These are phyloP conservation scores for Drosophila kanekoi DNA, from an alignment of 2,888 invertebrate genomes.

Conservation along the genomic window DNA sequence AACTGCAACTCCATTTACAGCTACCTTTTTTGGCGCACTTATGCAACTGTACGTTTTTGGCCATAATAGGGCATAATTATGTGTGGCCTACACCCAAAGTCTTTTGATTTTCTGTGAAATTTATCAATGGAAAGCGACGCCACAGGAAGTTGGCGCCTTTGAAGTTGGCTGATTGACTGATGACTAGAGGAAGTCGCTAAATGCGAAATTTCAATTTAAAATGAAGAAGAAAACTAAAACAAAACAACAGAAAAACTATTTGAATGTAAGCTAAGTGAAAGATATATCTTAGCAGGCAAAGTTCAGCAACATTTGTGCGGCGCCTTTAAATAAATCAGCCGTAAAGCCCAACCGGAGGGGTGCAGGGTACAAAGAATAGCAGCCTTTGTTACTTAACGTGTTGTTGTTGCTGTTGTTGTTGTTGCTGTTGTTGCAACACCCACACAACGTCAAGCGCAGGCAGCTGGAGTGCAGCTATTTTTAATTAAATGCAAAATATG, in stretches of 20 bases:
- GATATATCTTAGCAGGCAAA: constrained; percentile 58
- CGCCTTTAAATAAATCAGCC: constrained; percentile 76
- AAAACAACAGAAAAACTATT: background rate
- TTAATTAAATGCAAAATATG: constrained; percentile 72
- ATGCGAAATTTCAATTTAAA: constrained; percentile 53
- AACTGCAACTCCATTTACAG: constrained; percentile 16
- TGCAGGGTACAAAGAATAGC: constrained; percentile 66
- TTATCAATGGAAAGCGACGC: constrained; percentile 20
- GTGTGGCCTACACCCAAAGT: constrained; percentile 59
- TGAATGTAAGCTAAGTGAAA: constrained; percentile 36
- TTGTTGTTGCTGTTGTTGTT: constrained; percentile 26
- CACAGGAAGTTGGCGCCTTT: constrained; percentile 58
- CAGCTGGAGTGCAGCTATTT: constrained; percentile 78
- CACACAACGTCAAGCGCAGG: constrained; percentile 50
- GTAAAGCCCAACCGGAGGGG: constrained; percentile 38
- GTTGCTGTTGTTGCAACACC: constrained; percentile 57
- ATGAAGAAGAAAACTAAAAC: background rate
- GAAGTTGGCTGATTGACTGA: constrained; percentile 59
- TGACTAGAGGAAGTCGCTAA: constrained; percentile 39
- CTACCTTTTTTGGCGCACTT: constrained; percentile 60
- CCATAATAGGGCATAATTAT: constrained; percentile 72
- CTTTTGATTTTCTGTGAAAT: background rate
- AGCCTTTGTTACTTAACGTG: constrained; percentile 57
- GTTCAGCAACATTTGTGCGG: constrained; percentile 79
- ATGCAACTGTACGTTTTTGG: constrained; percentile 54